Percentiles rank a stretch among this genome's conserved stretches.
Conservation (phyloP, 2,113 vertebrate genomes). For the Mellivora capensis region DNA sequence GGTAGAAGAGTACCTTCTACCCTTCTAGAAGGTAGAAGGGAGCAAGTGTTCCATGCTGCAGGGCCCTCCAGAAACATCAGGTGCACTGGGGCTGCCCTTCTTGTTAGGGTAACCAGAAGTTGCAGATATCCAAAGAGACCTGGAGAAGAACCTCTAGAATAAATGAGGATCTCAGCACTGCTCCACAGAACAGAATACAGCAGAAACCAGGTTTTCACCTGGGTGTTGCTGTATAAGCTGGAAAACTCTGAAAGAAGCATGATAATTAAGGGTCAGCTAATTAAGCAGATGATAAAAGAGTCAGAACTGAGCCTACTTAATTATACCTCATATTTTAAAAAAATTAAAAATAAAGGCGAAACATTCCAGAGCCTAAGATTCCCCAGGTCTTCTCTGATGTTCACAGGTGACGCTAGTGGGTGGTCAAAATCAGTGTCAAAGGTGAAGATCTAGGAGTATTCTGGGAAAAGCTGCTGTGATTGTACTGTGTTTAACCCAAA, state of each 20-base stretch:
- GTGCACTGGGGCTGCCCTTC: too few relatives aligned
- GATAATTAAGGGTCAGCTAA: background rate
- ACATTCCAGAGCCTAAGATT: background rate
- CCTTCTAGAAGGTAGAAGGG: too few relatives aligned
- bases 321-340: background rate
- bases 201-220: background rate
- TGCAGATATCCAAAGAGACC: background rate
- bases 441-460: background rate
- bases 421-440: background rate
- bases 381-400: background rate
- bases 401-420: background rate
- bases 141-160: background rate
- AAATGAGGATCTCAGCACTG: background rate
- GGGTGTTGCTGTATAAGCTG: background rate
- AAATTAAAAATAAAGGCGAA: background rate
- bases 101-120: background rate
- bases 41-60: background rate
- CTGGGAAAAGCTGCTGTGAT: background rate
- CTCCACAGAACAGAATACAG: background rate
- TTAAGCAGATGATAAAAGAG: background rate
- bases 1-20: background rate
- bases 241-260: constrained; percentile 15
- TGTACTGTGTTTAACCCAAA: background rate
- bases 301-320: background rate
- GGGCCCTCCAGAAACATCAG: background rate